Percentiles rank a stretch among this genome's conserved stretches.
Evolutionary conservation across 2,888 invertebrate genomes (phyloP).

Genomic region (Acleris literana): DNA sequence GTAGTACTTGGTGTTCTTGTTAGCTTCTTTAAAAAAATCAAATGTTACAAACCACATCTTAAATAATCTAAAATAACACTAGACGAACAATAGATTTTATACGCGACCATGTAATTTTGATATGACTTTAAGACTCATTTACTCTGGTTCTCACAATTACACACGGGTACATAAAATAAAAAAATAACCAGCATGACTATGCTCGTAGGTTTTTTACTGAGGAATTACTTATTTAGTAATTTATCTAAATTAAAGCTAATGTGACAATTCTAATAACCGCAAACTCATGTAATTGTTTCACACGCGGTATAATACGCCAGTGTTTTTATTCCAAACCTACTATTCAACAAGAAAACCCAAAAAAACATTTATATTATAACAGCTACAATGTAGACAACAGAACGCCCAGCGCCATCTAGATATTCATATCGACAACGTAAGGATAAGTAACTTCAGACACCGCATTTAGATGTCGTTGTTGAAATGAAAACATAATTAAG

Average conservation of each 20-base stretch:
- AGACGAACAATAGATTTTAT: too few relatives aligned
- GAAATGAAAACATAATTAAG: too few relatives aligned
- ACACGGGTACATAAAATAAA: not conserved
- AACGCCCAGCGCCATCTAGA: not conserved
- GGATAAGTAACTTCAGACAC: too few relatives aligned
- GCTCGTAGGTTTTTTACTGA: conserved; percentile 1
- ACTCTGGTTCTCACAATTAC: conserved; percentile 14
- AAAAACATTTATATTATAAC: not conserved
- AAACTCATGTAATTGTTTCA: conserved; percentile 6
- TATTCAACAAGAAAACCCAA: not conserved
- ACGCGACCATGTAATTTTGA: too few relatives aligned
- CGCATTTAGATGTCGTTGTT: too few relatives aligned
- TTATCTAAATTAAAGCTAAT: conserved; percentile 17
- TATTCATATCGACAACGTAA: not conserved
- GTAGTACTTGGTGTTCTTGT: too few relatives aligned
- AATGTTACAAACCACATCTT: too few relatives aligned
- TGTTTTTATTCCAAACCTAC: not conserved
- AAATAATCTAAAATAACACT: too few relatives aligned
- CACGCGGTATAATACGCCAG: not conserved
- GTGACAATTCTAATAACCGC: conserved; percentile 1
- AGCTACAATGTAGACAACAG: too few relatives aligned
- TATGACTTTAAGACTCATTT: not conserved
- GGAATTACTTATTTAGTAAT: conserved; percentile 17
- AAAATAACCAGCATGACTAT: not conserved
- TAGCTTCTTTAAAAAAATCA: too few relatives aligned